Conservation (phyloP, 2,888 invertebrate species). For the Emesis castigata region DNA sequence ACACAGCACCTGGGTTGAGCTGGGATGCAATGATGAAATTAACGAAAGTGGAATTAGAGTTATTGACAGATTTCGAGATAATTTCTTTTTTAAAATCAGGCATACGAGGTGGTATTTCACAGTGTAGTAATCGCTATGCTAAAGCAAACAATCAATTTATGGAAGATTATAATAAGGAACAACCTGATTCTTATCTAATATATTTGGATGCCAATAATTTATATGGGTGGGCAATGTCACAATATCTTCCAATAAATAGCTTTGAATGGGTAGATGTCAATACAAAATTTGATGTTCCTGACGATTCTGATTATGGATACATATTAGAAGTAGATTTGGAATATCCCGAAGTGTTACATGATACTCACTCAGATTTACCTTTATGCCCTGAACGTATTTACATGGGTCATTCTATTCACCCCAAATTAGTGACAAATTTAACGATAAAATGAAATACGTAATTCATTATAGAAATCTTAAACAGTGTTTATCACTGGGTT, state of each 20-base stretch:
- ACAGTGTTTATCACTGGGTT: slow-evolving; percentile 61
- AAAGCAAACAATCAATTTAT: slow-evolving; percentile 26
- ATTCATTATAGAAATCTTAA: slow-evolving; percentile 67
- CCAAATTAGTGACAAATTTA: slow-evolving; percentile 53
- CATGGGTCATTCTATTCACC: slow-evolving; percentile 28
- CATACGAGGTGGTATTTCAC: not conserved
- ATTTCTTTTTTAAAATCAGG: no score
- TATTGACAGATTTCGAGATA: no score
- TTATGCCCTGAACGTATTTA: slow-evolving; percentile 56
- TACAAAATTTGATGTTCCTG: not conserved
- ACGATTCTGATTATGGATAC: not conserved
- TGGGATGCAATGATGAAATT: no score
- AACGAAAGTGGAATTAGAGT: no score
- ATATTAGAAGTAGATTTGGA: slow-evolving; percentile 71
- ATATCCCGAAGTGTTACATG: slow-evolving; percentile 67
- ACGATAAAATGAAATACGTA: slow-evolving; percentile 30
- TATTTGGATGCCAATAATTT: slow-evolving; percentile 21
- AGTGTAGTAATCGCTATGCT: slow-evolving; percentile 25
- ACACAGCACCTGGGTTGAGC: no score
- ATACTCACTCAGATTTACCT: slow-evolving; percentile 67
- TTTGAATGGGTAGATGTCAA: slow-evolving; percentile 5
- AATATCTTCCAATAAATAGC: slow-evolving; percentile 2
- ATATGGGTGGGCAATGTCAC: slow-evolving; percentile 21
- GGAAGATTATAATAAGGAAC: slow-evolving; percentile 3
- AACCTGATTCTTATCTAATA: not conserved